Base-by-base conservation (phyloP, 2,113 vertebrate species). In the Tragelaphus buxtoni region DNA sequence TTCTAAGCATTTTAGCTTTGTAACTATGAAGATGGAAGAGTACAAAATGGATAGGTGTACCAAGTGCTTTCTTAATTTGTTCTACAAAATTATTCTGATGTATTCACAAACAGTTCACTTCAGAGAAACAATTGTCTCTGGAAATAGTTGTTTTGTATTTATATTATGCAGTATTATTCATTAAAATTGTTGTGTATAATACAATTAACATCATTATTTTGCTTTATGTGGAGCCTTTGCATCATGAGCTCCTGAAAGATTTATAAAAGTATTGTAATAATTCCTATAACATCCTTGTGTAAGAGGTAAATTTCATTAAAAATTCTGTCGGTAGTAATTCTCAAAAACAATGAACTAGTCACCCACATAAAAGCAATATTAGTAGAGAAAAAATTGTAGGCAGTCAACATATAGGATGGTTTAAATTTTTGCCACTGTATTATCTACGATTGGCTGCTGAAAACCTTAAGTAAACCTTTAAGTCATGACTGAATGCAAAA, bases 41-140 rank as follows among this genome's bases (percentile, higher is more conserved):
- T 97, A 60, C 18, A 88, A 89, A 97, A 77, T 83, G 61, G 49
- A 26, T 96, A 53, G 26, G 32, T 96, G 14, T 55, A 72, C 81
- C 35, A 95, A 95, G 94, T 95, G 65, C 86, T 95, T 95, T 93
- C 92, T 86, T 91, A 95, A 97, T 96, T 97, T 97, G 58, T 26
- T 53, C 81, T 51, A 55, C 91, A 24, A 97, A 97, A 96, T 97
- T 96, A 96, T 98, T 96, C 94, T 97, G 93, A 96, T 95, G 81
- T 87, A 53, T 93, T 94, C 58, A 56, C 32, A 45, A 58, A 58
- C 53, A 84, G n/a, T 80, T 96, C 95, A 93, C 65, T 92, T 97
- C 63, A 76, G 53, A 88, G 74, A 90, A 91, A 61, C 42, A 84
- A 56, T 35, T 76, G 39, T 72, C 61, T 90, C 58, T 89, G 3